Percentiles rank a stretch among this genome's conserved stretches.
These are phyloP conservation scores for Phaenicophaeus curvirostris DNA, from an alignment of 2,797 vertebrate species.

Conservation along the genomic window DNA sequence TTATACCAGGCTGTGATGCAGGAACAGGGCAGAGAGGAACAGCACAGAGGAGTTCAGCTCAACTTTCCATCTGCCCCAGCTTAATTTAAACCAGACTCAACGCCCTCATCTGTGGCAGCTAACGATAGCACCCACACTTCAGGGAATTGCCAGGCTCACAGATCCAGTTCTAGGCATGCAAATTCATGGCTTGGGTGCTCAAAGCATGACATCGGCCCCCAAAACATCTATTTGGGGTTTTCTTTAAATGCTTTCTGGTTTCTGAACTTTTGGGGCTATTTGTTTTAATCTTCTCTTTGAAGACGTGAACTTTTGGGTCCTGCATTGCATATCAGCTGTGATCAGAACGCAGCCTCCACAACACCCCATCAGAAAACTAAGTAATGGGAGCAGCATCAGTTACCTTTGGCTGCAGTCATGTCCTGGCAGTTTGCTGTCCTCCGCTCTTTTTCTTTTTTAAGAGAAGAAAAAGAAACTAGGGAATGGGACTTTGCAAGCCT, in stretches of 20 bases:
- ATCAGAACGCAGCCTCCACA: accelerated
- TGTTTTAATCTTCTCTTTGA: not conserved
- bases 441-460: not conserved
- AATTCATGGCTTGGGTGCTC: not conserved
- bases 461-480: not conserved
- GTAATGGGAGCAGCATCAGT: not conserved
- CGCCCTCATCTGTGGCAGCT: not conserved
- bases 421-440: not conserved
- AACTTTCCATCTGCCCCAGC: not conserved
- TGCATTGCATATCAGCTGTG: not conserved
- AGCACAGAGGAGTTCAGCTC: not conserved
- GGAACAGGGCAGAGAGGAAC: not conserved
- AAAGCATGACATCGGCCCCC: accelerated
- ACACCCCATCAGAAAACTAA: not conserved
- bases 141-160: accelerated
- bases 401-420: accelerated
- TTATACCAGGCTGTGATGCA: accelerated
- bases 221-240: not conserved
- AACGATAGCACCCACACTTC: not conserved
- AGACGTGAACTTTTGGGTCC: not conserved
- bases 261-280: not conserved
- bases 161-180: not conserved
- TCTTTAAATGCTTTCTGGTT: not conserved
- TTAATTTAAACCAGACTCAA: not conserved
- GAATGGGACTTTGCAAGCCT: not conserved